Conservation (phyloP, 2,888 invertebrate genomes). For the Epicampocera succincta region DNA sequence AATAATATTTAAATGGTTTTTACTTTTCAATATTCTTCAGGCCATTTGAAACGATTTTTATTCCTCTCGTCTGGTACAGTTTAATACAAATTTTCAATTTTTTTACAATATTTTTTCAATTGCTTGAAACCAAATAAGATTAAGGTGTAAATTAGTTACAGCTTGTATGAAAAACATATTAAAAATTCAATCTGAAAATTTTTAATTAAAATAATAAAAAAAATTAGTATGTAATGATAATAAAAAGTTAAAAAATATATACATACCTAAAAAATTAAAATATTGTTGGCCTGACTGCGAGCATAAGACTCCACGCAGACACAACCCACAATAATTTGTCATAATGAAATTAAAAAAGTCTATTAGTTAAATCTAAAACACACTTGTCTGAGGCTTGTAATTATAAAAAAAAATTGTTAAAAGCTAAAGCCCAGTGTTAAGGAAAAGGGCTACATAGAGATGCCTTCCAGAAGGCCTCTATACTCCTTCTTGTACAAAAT, state of each 20-base stretch:
- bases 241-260: no score
- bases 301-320: conserved; percentile 42
- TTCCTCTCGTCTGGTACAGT: conserved; percentile 3
- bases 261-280: no score
- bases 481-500: no score
- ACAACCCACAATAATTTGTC: conserved; percentile 67
- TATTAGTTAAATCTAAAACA: conserved; percentile 1
- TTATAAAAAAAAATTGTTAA: not conserved
- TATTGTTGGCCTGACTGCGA: not conserved
- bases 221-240: conserved; percentile 32
- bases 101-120: not conserved
- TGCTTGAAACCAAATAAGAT: not conserved
- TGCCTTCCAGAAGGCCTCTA: no score
- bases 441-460: no score
- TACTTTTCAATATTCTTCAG: conserved; percentile 59
- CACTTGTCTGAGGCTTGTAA: conserved; percentile 29
- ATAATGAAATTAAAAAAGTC: conserved; percentile 43
- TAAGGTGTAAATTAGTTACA: conserved; percentile 4
- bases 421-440: no score
- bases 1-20: conserved; percentile 38
- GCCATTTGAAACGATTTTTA: conserved; percentile 42
- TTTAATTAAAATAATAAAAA: conserved; percentile 30
- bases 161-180: conserved; percentile 26
- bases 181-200: conserved; percentile 3
- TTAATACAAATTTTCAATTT: conserved; percentile 1